Percentiles rank a stretch among this genome's conserved stretches.
These are phyloP conservation scores for Meles meles DNA, from an alignment of 2,113 vertebrate genomes.

Conservation along the genomic window DNA sequence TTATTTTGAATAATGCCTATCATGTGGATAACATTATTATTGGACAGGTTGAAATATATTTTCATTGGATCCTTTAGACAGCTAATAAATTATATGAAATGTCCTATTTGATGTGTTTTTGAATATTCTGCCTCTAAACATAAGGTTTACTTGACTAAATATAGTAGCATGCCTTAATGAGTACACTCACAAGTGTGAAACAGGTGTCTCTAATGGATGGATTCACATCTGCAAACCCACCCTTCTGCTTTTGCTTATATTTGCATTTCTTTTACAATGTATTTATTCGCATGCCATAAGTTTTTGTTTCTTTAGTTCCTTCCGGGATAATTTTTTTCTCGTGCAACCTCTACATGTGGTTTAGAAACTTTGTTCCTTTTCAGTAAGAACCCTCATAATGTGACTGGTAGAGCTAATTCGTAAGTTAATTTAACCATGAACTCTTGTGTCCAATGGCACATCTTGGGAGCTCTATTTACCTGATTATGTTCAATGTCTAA, in stretches of 20 bases:
- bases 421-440: slow-evolving; percentile 89
- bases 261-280: slow-evolving; percentile 49
- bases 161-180: neutral
- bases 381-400: slow-evolving; percentile 90
- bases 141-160: slow-evolving; percentile 50
- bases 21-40: neutral
- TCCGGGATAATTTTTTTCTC: slow-evolving; percentile 94
- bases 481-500: slow-evolving; percentile 92
- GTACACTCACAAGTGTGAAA: neutral
- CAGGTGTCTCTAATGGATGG: neutral
- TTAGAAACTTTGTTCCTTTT: slow-evolving; percentile 94
- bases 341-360: slow-evolving; percentile 88
- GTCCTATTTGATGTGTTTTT: slow-evolving; percentile 7
- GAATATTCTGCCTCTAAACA: slow-evolving; percentile 35
- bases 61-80: neutral
- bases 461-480: slow-evolving; percentile 92
- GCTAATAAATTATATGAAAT: slow-evolving; percentile 36
- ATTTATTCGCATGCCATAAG: slow-evolving; percentile 88
- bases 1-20: neutral
- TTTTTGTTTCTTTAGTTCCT: slow-evolving; percentile 94
- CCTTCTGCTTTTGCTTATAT: slow-evolving; percentile 70
- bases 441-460: slow-evolving; percentile 87
- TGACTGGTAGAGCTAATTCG: slow-evolving; percentile 91
- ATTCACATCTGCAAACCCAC: neutral
- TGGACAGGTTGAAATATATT: neutral